Conservation (phyloP, 1,140 invertebrate species). For the Lordiphosa clarofinis region DNA sequence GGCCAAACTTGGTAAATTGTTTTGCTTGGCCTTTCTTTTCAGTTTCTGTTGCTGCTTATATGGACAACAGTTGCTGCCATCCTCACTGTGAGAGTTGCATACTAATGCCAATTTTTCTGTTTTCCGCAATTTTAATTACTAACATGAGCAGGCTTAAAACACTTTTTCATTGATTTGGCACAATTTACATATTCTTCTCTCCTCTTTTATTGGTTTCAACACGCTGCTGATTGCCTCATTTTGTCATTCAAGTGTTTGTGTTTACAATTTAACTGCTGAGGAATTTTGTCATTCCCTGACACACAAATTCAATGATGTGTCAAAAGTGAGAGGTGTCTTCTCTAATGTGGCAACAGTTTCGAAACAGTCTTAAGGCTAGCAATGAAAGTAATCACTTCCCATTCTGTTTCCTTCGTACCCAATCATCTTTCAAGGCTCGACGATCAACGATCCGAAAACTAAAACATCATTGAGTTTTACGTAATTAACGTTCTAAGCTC, state of each 20-base stretch:
- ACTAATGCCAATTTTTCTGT: slow-evolving; percentile 50
- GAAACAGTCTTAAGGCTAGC: background rate
- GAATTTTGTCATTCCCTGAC: slow-evolving; percentile 50
- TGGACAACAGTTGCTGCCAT: slow-evolving; percentile 31
- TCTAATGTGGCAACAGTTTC: slow-evolving; percentile 22
- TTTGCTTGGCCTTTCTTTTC: slow-evolving; percentile 71
- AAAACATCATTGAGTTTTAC: slow-evolving; percentile 28
- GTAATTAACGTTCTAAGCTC: slow-evolving; percentile 50
- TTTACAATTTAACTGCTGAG: slow-evolving; percentile 40
- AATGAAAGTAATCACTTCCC: no score
- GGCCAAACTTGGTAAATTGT: slow-evolving; percentile 78
- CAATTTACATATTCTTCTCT: slow-evolving; percentile 58
- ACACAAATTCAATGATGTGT: slow-evolving; percentile 66
- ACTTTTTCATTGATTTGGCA: slow-evolving; percentile 59
- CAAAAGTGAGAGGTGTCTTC: slow-evolving; percentile 30
- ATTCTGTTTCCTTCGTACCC: no score
- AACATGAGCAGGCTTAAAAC: slow-evolving; percentile 35
- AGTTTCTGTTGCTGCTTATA: slow-evolving; percentile 34
- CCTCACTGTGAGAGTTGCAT: slow-evolving; percentile 69
- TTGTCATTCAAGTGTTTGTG: slow-evolving; percentile 5
- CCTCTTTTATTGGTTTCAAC: no score
- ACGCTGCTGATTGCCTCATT: background rate
- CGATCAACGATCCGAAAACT: slow-evolving; percentile 15
- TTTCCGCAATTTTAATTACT: slow-evolving; percentile 63
- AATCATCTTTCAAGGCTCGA: slow-evolving; percentile 2